Evolutionary conservation across 2,888 invertebrate species (phyloP).

Genomic region (Hoplodrina ambigua): DNA sequence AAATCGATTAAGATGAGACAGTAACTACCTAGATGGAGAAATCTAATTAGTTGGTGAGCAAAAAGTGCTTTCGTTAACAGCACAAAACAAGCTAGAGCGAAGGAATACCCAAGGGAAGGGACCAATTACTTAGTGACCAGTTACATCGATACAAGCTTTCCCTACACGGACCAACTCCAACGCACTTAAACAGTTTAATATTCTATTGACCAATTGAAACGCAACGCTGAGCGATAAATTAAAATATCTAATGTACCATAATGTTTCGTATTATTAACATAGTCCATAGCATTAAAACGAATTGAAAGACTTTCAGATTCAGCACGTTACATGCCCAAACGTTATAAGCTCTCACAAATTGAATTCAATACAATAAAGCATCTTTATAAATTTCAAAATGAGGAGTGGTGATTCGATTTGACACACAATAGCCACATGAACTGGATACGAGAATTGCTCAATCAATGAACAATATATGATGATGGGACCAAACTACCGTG

Average conservation of each 20-base stretch:
- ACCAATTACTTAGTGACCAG: constrained; percentile 85
- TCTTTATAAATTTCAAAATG: constrained; percentile 57
- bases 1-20: constrained; percentile 49
- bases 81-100: constrained; percentile 74
- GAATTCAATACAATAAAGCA: constrained; percentile 42
- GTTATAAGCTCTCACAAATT: constrained; percentile 23
- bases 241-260: constrained; percentile 16
- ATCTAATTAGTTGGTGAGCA: constrained; percentile 76
- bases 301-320: constrained; percentile 19
- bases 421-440: constrained; percentile 64
- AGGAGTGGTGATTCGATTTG: constrained; percentile 59
- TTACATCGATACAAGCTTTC: constrained; percentile 77
- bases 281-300: constrained; percentile 8
- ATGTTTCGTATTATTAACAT: constrained; percentile 10
- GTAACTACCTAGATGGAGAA: constrained; percentile 65
- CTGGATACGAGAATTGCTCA: constrained; percentile 73
- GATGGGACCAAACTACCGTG: constrained; percentile 75
- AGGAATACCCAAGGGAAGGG: constrained; percentile 76
- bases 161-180: constrained; percentile 58
- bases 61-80: constrained; percentile 75
- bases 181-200: constrained; percentile 52
- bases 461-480: constrained; percentile 79
- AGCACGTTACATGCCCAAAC: constrained; percentile 26
- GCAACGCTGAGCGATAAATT: constrained; percentile 15
- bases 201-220: constrained; percentile 59